Percentiles rank a stretch among this genome's conserved stretches.
phyloP scores from a whole-genome alignment of 2,888 invertebrate species.

The Tetranychus piercei region DNA sequence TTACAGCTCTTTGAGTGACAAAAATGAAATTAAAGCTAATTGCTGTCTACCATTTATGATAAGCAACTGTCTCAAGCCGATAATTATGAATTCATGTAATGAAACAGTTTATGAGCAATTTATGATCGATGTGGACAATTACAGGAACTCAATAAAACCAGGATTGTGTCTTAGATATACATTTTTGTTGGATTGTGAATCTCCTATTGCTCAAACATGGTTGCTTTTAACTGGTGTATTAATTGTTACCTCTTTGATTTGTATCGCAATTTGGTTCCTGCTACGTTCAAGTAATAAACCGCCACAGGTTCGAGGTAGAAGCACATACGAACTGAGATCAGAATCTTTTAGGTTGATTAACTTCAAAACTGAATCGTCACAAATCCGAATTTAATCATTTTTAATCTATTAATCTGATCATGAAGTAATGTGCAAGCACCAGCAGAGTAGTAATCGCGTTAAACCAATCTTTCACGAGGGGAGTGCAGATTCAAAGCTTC shows the following conservation, averaged over 20 bases:
- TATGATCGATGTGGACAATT: not conserved
- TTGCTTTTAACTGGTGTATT: not conserved
- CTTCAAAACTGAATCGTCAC: no score
- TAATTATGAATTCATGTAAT: not conserved
- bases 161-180: not conserved
- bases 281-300: not conserved
- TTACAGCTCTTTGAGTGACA: not conserved
- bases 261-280: not conserved
- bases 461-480: no score
- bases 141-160: not conserved
- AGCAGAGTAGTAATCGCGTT: no score
- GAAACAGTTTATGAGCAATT: not conserved
- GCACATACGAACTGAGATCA: not conserved
- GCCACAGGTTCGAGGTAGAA: not conserved
- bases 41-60: not conserved
- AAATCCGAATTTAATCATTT: no score
- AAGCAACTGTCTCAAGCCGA: not conserved
- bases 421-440: no score
- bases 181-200: not conserved
- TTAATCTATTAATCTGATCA: no score
- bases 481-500: no score
- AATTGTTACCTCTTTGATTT: not conserved
- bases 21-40: not conserved
- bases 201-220: not conserved
- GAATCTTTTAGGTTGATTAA: not conserved